Evolutionary conservation across 2,888 invertebrate species (phyloP), one percentile per base, ranked within the genome.

Genomic region (Caenorhabditis panamensis): DNA sequence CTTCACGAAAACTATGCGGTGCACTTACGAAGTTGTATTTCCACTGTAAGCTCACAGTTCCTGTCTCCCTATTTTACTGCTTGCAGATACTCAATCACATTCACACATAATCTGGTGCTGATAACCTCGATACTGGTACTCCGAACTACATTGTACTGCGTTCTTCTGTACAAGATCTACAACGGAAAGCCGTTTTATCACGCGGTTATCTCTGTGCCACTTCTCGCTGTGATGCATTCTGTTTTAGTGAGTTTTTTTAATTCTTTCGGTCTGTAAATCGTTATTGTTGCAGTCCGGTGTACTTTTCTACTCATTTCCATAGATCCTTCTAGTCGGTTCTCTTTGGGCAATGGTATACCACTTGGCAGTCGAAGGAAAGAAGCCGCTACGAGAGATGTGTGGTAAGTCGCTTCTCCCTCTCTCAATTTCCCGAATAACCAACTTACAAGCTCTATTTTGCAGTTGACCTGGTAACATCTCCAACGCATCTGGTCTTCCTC

Each of bases 1-100:
- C 92, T 97, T 96, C 92, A 95, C 95, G 75, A 94, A 94, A 81
- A 95, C 94, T 20, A 92, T 97, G 67, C 95, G 96, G 92, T 99
- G 98, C 92, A 96, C 97, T 0, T 96, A 98, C 91, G 98, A 99
- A 92, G 96, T 97, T 72, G 97, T 97, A 0, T 98, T 96, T 93
- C 98, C 98, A 54, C 92, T 98, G 96, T 97, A n/a, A n/a, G n/a
- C n/a, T n/a, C n/a, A n/a, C n/a, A n/a, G n/a, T n/a, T n/a, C n/a
- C n/a, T n/a, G n/a, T n/a, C n/a, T n/a, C n/a, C n/a, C n/a, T n/a
- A n/a, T n/a, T n/a, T n/a, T n/a, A n/a, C n/a, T n/a, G n/a, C n/a
- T n/a, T n/a, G n/a, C n/a, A n/a, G n/a, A n/a, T n/a, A 84, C 67
- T 85, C 86, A 13, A 67, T 88, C 54, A 86, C 87, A 31, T 86